Percentiles rank a stretch among this genome's conserved stretches.
These are phyloP conservation scores for Caenorhabditis sp. DNA, from an alignment of 2,888 invertebrate species.

Conservation along the genomic window DNA sequence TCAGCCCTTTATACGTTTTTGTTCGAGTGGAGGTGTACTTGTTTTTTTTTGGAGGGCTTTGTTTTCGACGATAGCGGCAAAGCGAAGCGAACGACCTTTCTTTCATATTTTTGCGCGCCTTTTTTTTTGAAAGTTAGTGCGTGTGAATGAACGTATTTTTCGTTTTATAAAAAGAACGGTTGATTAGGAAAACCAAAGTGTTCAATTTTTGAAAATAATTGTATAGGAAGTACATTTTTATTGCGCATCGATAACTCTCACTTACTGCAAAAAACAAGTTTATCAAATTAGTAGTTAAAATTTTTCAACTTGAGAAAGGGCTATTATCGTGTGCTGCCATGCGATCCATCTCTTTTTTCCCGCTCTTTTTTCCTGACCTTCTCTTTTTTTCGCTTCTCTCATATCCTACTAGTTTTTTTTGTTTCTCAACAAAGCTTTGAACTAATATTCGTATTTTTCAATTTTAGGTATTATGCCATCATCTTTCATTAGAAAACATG, in stretches of 20 bases:
- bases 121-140: background rate
- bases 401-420: background rate
- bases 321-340: background rate
- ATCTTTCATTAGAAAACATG: constrained; percentile 62
- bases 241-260: no score
- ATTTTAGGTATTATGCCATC: constrained; percentile 47
- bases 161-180: no score
- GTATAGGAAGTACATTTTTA: no score
- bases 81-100: background rate
- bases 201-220: no score
- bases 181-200: no score
- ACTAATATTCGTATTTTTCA: no score
- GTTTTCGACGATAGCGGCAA: background rate
- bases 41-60: background rate
- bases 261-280: background rate
- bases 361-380: background rate
- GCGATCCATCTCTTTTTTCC: background rate
- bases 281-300: background rate
- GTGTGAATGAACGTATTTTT: no score
- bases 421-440: background rate
- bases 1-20: background rate
- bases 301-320: background rate
- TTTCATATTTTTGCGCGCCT: background rate
- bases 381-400: constrained; percentile 3
- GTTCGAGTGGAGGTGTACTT: background rate